Base-by-base conservation (phyloP, 2,797 vertebrate genomes). In the Coreius guichenoti region DNA sequence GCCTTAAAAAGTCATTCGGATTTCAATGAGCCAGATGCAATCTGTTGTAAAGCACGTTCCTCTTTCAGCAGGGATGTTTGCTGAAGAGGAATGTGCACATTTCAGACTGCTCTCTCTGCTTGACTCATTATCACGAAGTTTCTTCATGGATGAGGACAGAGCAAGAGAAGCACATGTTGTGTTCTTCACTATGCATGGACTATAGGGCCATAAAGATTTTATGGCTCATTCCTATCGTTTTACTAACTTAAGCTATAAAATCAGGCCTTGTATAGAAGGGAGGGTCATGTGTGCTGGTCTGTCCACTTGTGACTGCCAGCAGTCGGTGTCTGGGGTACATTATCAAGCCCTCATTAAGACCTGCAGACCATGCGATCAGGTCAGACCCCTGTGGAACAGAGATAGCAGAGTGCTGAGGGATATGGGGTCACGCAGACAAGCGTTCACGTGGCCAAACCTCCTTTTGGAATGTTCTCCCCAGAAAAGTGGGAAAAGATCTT, bases 201-300 rank as follows among this genome's bases (percentile, higher is more conserved):
- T 88, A 78, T 86, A 82, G 80, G 83, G 83, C 86, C 87, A 54
- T 92, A 92, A 94, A 90, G 17, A 3, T 92, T 91, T 93, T 93
- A 92, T 91, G 81, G 88, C 87, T 92, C 91, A 92, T 93, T 94
- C 92, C 91, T 91, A 70, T 89, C 87, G 89, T 92, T 93, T 93
- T 91, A 92, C 88, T 82, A 89, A 92, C 86, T 81, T 43, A 6
- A 67, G 88, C 89, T 86, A 89, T 92, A 88, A 92, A 92, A 90
- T 81, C 43, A 84, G 68, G 2, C 74, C 76, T 26, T 74, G 75
- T 89, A 90, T 63, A 81, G 87, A 86, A 78, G 75, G 81, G 33
- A 51, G 78, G 89, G 89, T 92, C 89, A 87, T 83, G 91, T 73
- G 31, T 88, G 86, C 73, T 70, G 84, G 49, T 74, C 72, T 81